Evolutionary conservation across 2,888 invertebrate genomes (phyloP), one percentile per base, ranked within the genome.

Genomic region (Meiosimyza decipiens): DNA sequence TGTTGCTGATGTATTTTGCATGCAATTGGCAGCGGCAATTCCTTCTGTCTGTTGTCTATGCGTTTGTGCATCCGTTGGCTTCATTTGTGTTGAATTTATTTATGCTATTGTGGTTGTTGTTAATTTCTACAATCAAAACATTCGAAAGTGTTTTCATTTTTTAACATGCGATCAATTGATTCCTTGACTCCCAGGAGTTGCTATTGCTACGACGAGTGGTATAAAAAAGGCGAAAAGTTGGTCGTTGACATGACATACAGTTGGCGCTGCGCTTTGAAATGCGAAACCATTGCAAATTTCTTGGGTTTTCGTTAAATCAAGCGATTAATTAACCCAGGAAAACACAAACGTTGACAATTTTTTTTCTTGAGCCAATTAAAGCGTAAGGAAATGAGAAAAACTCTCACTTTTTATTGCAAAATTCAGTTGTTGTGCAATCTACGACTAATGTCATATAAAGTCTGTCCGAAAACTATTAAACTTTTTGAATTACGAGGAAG

Each of bases 261-360:
- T 73, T 75, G 74, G 75, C 75, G 66, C 74, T 71, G 68, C 64
- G 71, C 68, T 73, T 68, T 69, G 65, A 73, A 74, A 75, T 77
- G 74, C 73, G 73, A 73, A 73, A 50, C 67, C 40, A 40, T 2
- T 40, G 40, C 40, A 40, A 40, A 40, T 7, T 40, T 40, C 40
- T n/a, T n/a, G n/a, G n/a, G n/a, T 7, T 40, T 40, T 40, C 1
- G 40, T 5, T 9, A 40, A 40, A 40, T 6, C 9, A 40, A 40
- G 9, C 40, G 40, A 40, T 40, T 40, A 40, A 40, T 40, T 40
- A 40, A 40, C 9, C 40, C 40, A 40, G 40, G 40, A 40, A 40
- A 40, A 40, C 40, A 40, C 40, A 40, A 40, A 40, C 9, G 40
- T 40, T 9, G 40, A 40, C 40, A 40, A 40, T 40, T 40, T 40